These are phyloP conservation scores for Drosophila conformis DNA, from an alignment of 2,888 invertebrate genomes.

Conservation along the genomic window DNA sequence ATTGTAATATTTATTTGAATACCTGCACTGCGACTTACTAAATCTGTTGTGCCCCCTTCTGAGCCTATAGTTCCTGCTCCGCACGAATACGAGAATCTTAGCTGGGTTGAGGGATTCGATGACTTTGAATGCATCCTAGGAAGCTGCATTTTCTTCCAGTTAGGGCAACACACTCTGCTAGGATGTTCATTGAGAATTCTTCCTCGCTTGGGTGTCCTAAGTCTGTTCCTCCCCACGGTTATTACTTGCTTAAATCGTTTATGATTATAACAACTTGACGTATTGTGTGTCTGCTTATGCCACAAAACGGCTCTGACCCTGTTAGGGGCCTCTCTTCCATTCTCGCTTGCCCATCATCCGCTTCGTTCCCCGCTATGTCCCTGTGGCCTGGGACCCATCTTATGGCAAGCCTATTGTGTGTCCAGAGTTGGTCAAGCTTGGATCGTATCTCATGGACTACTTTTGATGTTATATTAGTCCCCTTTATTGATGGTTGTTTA, in stretches of 20 bases:
- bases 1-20: not conserved
- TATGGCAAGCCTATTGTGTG: not conserved
- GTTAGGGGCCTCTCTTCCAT: not conserved
- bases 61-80: not conserved
- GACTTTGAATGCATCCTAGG: too few species aligned
- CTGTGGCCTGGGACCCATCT: too few species aligned
- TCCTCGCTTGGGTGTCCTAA: not conserved
- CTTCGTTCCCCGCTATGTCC: not conserved
- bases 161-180: not conserved
- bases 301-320: not conserved
- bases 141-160: not conserved
- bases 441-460: not conserved
- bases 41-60: not conserved
- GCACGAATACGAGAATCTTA: too few species aligned
- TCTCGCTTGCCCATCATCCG: not conserved
- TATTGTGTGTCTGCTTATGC: not conserved
- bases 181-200: not conserved
- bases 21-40: not conserved
- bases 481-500: not conserved
- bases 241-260: not conserved
- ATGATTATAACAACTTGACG: not conserved
- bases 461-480: not conserved
- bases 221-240: not conserved
- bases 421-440: not conserved
- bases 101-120: too few species aligned